These are phyloP conservation scores for Empidonax alnorum DNA, from an alignment of 2,113 vertebrate genomes.

Conservation along the genomic window DNA sequence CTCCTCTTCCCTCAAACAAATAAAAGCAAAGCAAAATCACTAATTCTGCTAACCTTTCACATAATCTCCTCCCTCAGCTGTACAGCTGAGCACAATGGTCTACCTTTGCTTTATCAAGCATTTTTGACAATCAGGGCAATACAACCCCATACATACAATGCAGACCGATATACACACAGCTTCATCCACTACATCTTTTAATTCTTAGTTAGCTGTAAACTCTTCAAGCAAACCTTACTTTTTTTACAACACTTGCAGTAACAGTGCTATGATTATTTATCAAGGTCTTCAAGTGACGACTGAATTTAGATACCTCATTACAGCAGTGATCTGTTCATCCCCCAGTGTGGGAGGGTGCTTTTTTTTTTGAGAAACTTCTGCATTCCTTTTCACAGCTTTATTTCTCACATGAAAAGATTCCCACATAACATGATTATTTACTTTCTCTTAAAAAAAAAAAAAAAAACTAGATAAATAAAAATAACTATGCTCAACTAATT, in stretches of 20 bases:
- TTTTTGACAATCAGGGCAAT: not conserved
- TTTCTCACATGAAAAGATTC: not conserved
- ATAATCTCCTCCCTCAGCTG: not conserved
- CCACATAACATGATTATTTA: not conserved
- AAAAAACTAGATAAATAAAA: not conserved
- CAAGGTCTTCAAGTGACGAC: not conserved
- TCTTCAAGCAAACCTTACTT: not conserved
- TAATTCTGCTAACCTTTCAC: not conserved
- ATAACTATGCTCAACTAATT: not conserved
- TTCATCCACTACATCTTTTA: not conserved
- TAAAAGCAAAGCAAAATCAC: not conserved
- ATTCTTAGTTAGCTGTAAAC: not conserved
- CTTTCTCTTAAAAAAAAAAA: not conserved
- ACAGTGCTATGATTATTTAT: not conserved
- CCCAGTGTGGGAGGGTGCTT: not conserved
- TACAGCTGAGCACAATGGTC: not conserved
- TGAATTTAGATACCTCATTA: not conserved
- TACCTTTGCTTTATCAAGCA: not conserved
- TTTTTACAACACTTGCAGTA: not conserved
- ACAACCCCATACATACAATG: not conserved
- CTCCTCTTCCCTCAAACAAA: not conserved
- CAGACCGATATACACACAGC: not conserved
- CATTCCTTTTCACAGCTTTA: not conserved
- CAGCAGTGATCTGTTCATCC: not conserved
- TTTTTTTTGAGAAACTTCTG: not conserved